phyloP scores from a whole-genome alignment of 2,888 invertebrate genomes.

The Mantis religiosa region DNA sequence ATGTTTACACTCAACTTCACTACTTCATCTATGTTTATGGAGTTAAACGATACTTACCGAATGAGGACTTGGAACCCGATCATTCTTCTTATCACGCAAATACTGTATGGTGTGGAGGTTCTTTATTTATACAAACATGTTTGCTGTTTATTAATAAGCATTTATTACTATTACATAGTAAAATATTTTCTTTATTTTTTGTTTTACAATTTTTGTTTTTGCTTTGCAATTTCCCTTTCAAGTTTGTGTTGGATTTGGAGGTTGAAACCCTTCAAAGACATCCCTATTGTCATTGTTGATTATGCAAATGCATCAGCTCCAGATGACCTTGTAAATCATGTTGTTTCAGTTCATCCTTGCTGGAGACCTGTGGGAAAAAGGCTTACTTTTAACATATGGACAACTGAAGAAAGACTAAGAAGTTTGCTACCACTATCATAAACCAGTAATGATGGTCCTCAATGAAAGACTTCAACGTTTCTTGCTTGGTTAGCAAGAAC shows the following conservation, averaged over 20 bases:
- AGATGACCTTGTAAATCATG: background rate
- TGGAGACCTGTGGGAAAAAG: slow-evolving; percentile 77
- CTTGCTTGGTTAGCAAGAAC: no score
- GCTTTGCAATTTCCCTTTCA: background rate
- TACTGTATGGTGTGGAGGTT: no score
- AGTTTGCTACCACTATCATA: slow-evolving; percentile 7
- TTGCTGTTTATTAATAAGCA: background rate
- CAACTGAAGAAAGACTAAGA: slow-evolving; percentile 50
- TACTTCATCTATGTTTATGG: no score
- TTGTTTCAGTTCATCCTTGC: slow-evolving; percentile 52
- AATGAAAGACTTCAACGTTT: no score
- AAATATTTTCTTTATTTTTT: background rate
- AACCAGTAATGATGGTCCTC: no score
- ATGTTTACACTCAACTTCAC: no score
- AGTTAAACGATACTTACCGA: no score
- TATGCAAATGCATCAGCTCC: background rate
- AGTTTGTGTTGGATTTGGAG: background rate
- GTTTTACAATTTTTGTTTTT: background rate
- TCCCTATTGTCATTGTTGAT: background rate
- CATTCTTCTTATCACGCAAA: no score
- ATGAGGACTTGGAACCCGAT: no score
- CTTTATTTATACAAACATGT: no score
- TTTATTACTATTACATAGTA: background rate
- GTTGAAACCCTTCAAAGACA: background rate
- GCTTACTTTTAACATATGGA: slow-evolving; percentile 68